Evolutionary conservation across 2,797 vertebrate species (phyloP), one percentile per base, ranked within the genome.

Genomic region (Neosilurus mollespiculum): DNA sequence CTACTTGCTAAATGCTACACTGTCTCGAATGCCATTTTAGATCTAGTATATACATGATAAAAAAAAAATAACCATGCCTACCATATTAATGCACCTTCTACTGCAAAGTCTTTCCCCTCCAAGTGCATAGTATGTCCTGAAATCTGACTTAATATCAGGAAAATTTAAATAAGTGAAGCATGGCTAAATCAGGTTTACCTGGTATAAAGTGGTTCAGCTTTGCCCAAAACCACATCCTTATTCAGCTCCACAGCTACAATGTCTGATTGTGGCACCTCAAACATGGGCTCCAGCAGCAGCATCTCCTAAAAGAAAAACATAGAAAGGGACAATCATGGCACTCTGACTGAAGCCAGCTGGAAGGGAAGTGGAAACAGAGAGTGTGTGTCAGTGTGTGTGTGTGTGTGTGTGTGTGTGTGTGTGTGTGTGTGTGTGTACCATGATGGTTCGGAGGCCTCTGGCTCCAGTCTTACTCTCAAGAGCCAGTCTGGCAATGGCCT

Each of bases 181-280:
- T 77, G 11, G 20, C 14, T 24, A 49, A 59, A 76, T 76, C 56
- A 75, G 4, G 58, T 64, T 49, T 65, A 78, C 77, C 61, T 30
- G 15, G 24, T 30, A 65, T 78, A 78, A 15, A 4, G 4, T 20
- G 77, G 77, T 30, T 65, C 77, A 78, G 16, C 94, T 90, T 96
- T 96, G 84, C 96, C 96, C 92, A 95, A 93, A 83, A 97, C 96
- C 69, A 96, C 96, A 76, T 96, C 96, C 92, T 96, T 93, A 91
- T 94, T 94, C 86, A 97, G 93, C 83, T 96, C 95, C 89, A 97
- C 96, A 20, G 94, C 94, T 4, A 96, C 93, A 71, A 97, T 96
- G 89, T 97, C 95, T 86, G 96, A 97, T 91, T 96, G 94, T 83
- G 96, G 96, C 71, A 97, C 96, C 91, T 97, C 96, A 82, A 97